Evolutionary conservation across 2,888 invertebrate genomes (phyloP), one percentile per base, ranked within the genome.

Genomic region (Cremastinae sp.): DNA sequence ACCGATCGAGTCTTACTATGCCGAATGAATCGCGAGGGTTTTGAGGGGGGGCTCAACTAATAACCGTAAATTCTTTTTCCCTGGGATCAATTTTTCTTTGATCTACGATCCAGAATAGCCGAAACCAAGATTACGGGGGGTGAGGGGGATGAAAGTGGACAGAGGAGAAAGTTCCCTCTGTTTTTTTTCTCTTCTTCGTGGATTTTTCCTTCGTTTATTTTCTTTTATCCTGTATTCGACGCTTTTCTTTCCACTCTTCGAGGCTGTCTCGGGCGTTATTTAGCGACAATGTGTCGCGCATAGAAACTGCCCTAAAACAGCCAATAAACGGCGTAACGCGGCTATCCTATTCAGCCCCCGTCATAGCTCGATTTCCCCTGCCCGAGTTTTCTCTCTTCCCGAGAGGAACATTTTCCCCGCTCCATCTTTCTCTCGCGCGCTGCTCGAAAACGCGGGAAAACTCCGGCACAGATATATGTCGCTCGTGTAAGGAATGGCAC

Each of bases 251-350:
- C 14, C 2, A 36, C 38, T 43, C 8, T 20, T 36, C 43, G 49
- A 68, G 71, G 70, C 74, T 78, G 73, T 80, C 81, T 79, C 80
- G 75, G 75, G 83, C 86, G 87, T 90, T 89, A 89, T 90, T 90
- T 89, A 89, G 88, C 85, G 87, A 84, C 87, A 89, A 88, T 90
- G 90, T 89, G 90, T 88, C 86, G 88, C 86, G 90, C 90, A 90
- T 90, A 90, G 90, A 90, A 90, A 90, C 87, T 85, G 87, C 88
- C 89, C 85, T 87, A 85, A 90, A 90, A 88, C 83, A 90, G 90
- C 88, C 88, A 89, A 90, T 90, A 90, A 90, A 88, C 85, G 88
- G 85, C 83, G 84, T 83, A 86, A 84, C 83, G 85, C 82, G 85
- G 83, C 84, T 81, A 75, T 78, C 80, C 82, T 43, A 80, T 75